Conservation (phyloP, 2,888 invertebrate genomes). For the Taenaris catops region DNA sequence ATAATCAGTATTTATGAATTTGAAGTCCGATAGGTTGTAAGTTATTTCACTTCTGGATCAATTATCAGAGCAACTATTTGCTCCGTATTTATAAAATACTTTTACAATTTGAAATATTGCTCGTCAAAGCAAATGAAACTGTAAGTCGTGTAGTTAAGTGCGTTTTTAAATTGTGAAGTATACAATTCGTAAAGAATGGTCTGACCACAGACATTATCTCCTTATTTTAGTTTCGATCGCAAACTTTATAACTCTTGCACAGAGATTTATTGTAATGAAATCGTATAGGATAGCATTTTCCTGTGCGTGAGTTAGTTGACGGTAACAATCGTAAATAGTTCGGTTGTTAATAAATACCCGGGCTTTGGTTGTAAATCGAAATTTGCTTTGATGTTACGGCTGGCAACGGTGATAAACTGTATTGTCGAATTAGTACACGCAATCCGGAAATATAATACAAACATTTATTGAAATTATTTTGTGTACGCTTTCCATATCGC, state of each 20-base stretch:
- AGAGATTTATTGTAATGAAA: slow-evolving; percentile 69
- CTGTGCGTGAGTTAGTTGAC: slow-evolving; percentile 52
- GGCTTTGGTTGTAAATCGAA: slow-evolving; percentile 35
- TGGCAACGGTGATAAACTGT: slow-evolving; percentile 20
- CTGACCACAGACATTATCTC: slow-evolving; percentile 44
- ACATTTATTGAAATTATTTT: no score
- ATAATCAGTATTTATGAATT: no score
- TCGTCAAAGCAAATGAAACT: no score
- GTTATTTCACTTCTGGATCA: slow-evolving; percentile 36
- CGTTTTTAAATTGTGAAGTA: slow-evolving; percentile 28
- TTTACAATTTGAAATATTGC: slow-evolving; percentile 30
- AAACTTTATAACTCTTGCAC: slow-evolving; percentile 57
- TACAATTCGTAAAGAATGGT: slow-evolving; percentile 43
- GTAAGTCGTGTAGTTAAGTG: slow-evolving; percentile 26
- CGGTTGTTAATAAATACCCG: slow-evolving; percentile 47
- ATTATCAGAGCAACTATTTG: slow-evolving; percentile 59
- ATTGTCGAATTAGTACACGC: slow-evolving; percentile 26
- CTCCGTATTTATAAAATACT: slow-evolving; percentile 46
- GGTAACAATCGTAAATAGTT: slow-evolving; percentile 54
- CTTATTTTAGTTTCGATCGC: slow-evolving; percentile 56
- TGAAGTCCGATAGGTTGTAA: not conserved
- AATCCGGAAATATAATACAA: slow-evolving; percentile 14
- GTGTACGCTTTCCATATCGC: no score
- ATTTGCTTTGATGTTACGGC: slow-evolving; percentile 31
- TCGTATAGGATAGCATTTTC: slow-evolving; percentile 57